phyloP scores from a whole-genome alignment of 2,888 invertebrate genomes.

The Trachelus stipa region DNA sequence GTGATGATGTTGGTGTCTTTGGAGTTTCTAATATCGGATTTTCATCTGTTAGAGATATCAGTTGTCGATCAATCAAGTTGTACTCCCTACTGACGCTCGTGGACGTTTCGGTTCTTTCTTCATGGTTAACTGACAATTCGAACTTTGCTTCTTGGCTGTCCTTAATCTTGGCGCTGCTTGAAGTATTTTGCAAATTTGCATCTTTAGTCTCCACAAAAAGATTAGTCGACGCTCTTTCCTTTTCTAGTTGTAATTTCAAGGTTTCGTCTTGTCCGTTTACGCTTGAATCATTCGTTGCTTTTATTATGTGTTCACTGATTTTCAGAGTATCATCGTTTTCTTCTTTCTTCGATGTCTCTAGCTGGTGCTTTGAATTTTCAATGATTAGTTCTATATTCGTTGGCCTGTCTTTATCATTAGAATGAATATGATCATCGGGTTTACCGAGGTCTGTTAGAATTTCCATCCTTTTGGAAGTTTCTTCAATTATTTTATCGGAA shows the following conservation, averaged over 20 bases:
- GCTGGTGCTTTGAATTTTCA: neutral
- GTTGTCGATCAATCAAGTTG: too few species aligned
- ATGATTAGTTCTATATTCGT: neutral
- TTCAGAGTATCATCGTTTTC: neutral
- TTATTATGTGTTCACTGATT: neutral
- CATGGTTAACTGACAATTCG: neutral
- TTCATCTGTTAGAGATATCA: neutral
- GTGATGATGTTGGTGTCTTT: constrained; percentile 40
- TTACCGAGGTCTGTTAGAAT: neutral
- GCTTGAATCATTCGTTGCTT: neutral
- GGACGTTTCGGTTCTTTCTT: neutral
- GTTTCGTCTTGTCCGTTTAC: neutral
- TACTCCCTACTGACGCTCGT: neutral
- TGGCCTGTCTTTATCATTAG: neutral
- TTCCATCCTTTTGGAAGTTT: neutral
- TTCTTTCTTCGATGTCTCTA: neutral
- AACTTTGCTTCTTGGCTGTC: neutral
- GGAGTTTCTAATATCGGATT: constrained; percentile 21
- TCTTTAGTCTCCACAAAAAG: neutral
- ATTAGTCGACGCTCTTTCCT: neutral
- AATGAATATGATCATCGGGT: neutral
- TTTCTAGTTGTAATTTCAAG: neutral
- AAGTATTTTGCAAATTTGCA: neutral
- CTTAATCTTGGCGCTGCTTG: too few species aligned
- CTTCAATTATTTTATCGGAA: neutral